phyloP scores from a whole-genome alignment of 2,113 vertebrate species.

The Scartelaos histophorus region DNA sequence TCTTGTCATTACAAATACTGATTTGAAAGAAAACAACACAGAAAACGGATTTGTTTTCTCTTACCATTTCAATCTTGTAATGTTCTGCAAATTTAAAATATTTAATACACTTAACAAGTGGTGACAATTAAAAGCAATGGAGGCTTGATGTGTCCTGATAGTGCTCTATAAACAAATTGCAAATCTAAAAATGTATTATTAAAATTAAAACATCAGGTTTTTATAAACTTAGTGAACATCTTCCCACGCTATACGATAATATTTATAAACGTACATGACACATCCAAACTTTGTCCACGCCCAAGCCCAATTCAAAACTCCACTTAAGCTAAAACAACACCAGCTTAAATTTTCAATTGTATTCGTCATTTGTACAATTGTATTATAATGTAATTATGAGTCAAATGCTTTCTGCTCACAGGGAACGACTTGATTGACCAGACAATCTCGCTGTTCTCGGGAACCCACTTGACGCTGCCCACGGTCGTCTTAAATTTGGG shows the following conservation, averaged over 20 bases:
- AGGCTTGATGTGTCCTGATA: background rate
- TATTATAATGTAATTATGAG: conserved; percentile 9
- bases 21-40: background rate
- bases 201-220: background rate
- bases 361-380: background rate
- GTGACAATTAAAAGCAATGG: background rate
- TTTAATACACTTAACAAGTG: background rate
- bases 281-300: background rate
- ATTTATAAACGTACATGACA: background rate
- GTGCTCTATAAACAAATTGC: background rate
- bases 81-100: no score
- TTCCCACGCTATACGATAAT: background rate
- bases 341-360: background rate
- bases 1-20: background rate
- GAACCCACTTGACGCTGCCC: conserved; percentile 98
- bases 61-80: background rate
- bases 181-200: background rate
- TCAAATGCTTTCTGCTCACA: conserved; percentile 70
- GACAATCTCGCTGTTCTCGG: conserved; percentile 96
- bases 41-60: background rate
- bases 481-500: conserved; percentile 99
- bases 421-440: conserved; percentile 99
- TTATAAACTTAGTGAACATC: background rate
- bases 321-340: conserved; percentile 4
- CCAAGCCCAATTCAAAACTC: background rate